A percentile compares a stretch with the other conserved stretches of the same genome.
Evolutionary conservation across 2,888 invertebrate species (phyloP).

Genomic region (Epinotia nisella): DNA sequence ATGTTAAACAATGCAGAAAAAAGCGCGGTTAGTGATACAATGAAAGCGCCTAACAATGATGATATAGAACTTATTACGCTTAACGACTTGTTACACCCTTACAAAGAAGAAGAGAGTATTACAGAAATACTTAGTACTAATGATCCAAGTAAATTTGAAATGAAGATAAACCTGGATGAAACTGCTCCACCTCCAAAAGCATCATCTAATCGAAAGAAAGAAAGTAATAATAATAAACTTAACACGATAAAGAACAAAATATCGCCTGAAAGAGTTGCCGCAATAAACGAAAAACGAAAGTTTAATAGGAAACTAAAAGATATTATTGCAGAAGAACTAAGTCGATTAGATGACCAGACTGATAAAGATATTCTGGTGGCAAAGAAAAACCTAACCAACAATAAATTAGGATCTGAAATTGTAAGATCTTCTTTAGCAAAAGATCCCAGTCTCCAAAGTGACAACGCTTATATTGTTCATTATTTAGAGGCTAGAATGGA

Average conservation of each 20-base stretch:
- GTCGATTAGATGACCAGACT: conserved; percentile 57
- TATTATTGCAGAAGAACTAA: conserved; percentile 69
- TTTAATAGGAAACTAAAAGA: conserved; percentile 77
- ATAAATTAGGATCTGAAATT: conserved; percentile 40
- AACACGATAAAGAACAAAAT: conserved; percentile 56
- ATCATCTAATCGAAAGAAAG: conserved; percentile 10
- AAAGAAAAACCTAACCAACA: conserved; percentile 41
- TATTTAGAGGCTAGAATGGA: conserved; percentile 69
- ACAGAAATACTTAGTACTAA: conserved; percentile 8
- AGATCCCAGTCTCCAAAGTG: conserved; percentile 50
- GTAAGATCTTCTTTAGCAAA: conserved; percentile 48
- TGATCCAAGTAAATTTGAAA: conserved; percentile 19
- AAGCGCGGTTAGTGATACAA: conserved; percentile 5
- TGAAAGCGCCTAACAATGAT: conserved; percentile 1
- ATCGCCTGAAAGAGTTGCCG: conserved; percentile 68
- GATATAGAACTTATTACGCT: neutral
- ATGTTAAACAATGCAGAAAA: neutral
- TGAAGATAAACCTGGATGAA: conserved; percentile 4
- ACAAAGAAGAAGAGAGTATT: conserved; percentile 19
- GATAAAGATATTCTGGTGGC: conserved; percentile 46
- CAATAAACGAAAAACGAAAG: conserved; percentile 72
- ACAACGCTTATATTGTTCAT: conserved; percentile 60
- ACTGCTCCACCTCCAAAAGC: neutral
- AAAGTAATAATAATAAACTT: conserved; percentile 44
- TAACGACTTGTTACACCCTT: neutral